Evolutionary conservation across 2,113 vertebrate genomes (phyloP).

Genomic region (Mandrillus leucophaeus): DNA sequence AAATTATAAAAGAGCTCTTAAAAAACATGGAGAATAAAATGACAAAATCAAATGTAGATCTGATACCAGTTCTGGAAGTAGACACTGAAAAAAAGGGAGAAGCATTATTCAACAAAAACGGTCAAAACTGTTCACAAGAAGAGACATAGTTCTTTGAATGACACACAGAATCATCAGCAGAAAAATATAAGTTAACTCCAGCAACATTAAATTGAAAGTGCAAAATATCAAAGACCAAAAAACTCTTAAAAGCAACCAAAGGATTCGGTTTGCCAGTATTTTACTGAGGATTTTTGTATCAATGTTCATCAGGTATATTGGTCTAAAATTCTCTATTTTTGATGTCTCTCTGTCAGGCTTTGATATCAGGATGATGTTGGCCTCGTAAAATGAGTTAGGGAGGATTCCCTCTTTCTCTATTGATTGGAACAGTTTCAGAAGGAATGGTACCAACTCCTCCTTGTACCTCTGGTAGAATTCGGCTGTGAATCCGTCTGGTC

Average conservation of each 20-base stretch:
- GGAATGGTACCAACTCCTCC: too few relatives aligned
- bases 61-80: neutral
- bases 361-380: too few relatives aligned
- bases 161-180: neutral
- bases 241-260: neutral
- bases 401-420: too few relatives aligned
- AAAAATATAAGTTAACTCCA: neutral
- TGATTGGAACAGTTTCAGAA: too few relatives aligned
- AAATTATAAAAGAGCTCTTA: neutral
- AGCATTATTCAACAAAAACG: neutral
- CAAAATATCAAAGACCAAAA: neutral
- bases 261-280: too few relatives aligned
- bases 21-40: neutral
- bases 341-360: too few relatives aligned
- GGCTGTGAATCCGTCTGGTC: too few relatives aligned
- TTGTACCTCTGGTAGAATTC: too few relatives aligned
- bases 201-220: neutral
- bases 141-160: neutral
- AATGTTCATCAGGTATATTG: too few relatives aligned
- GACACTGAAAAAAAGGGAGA: neutral
- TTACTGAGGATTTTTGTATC: too few relatives aligned
- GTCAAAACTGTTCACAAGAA: neutral
- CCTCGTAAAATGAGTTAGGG: too few relatives aligned
- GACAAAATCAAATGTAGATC: neutral
- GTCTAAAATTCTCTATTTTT: too few relatives aligned